A percentile compares a stretch with the other conserved stretches of the same genome.
These are phyloP conservation scores for Sitophilus oryzae DNA, from an alignment of 1,140 invertebrate genomes.

Conservation along the genomic window DNA sequence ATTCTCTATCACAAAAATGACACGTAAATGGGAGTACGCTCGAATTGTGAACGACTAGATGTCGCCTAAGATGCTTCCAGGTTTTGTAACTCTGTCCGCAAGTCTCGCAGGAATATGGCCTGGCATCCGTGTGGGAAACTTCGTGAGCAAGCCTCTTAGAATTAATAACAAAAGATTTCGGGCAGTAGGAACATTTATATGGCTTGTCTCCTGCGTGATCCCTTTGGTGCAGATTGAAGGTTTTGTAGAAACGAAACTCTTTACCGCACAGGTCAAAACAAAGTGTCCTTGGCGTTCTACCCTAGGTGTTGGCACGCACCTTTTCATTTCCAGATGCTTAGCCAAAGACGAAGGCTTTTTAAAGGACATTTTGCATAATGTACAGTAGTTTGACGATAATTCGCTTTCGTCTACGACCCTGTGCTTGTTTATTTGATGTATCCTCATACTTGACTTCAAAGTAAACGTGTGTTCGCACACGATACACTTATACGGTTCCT, in stretches of 20 bases:
- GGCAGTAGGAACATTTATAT: constrained; percentile 47
- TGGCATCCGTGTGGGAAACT: constrained; percentile 51
- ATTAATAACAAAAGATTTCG: constrained; percentile 47
- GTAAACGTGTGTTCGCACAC: constrained; percentile 19
- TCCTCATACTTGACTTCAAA: constrained; percentile 19
- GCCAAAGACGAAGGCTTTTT: constrained; percentile 16
- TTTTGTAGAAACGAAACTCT: constrained; percentile 53
- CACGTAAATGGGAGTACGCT: constrained; percentile 52
- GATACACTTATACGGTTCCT: constrained; percentile 21
- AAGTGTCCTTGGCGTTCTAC: constrained; percentile 42
- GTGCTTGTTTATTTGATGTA: constrained; percentile 23
- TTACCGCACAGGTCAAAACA: constrained; percentile 58
- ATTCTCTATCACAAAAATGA: constrained; percentile 45
- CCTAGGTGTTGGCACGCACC: constrained; percentile 9
- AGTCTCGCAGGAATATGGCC: constrained; percentile 47
- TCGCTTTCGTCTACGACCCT: constrained; percentile 20
- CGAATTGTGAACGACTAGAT: constrained; percentile 63
- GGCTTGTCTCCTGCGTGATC: constrained; percentile 44
- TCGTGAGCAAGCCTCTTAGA: constrained; percentile 53
- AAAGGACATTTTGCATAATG: constrained; percentile 21
- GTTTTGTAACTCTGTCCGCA: constrained; percentile 51
- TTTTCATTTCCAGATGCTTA: constrained; percentile 30
- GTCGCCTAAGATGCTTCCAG: constrained; percentile 51
- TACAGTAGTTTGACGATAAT: constrained; percentile 19
- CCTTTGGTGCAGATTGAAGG: constrained; percentile 53